Base-by-base conservation (phyloP, 1,140 invertebrate genomes). In the Helicorthomorpha holstii region DNA sequence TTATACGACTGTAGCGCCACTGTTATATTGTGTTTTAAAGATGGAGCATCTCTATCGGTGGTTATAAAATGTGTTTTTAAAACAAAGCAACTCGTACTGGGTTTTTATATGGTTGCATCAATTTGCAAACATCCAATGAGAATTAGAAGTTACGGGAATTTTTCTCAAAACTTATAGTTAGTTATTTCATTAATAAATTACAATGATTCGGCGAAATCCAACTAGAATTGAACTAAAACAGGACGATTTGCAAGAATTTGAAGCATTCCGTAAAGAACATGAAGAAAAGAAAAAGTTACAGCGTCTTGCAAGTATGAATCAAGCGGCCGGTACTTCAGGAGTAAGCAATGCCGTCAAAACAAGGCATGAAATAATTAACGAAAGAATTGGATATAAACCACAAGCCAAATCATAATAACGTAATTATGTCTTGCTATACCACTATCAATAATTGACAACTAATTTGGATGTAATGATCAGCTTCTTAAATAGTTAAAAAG, bases 221-320 rank as follows among this genome's bases (percentile, higher is more conserved):
- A 85, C 82, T 16, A 75, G 80, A 59, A 80, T 85, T 55, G 80
- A 81, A 55, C 66, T 85, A 55, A 82, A 82, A 63, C 66, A 85
- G 19, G 80, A 84, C 26, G 83, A 85, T 67, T 66, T 85, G 25
- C 71, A 75, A 58, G 83, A 85, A 62, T 85, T 81, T 61, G 79
- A 83, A 25, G 48, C 29, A 16, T 53, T 63, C 23, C 60, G 61
- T 45, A 64, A 55, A 51, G 54, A 63, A 51, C 42, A 54, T 34
- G 58, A 57, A 16, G 59, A 63, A 62, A 59, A 46, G 58, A 56
- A 50, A 29, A 19, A n/a, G 27, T 24, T 19, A 7, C 50, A 26
- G 43, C 42, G 24, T 4, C 3, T 4, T 14, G 7, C 23, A 38
- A 43, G 3, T 3, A 2, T 43, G 2, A 34, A 34, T 16, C 7